Conservation (phyloP, 2,797 vertebrate species). For the Dendrocincla fuliginosa region DNA sequence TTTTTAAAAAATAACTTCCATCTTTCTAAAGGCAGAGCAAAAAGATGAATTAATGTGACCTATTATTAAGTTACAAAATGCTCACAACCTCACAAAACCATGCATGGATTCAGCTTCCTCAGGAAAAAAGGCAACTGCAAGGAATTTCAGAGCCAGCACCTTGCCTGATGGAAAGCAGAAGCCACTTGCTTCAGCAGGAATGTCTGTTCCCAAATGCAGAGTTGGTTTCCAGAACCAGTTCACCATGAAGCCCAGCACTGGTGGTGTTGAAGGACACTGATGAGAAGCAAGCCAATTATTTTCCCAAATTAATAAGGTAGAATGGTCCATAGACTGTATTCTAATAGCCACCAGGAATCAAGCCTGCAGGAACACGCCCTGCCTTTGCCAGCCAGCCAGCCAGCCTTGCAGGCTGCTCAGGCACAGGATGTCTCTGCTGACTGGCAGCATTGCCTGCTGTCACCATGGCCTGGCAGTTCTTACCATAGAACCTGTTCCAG, state of each 20-base stretch:
- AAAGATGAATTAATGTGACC: conserved; percentile 38
- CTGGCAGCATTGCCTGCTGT: not conserved
- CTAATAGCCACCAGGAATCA: not conserved
- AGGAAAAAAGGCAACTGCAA: not conserved
- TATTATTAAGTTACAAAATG: conserved; percentile 12
- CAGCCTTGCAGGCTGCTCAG: not conserved
- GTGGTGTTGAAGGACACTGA: not conserved
- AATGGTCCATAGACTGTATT: not conserved
- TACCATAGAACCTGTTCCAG: not conserved
- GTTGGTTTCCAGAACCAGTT: not conserved
- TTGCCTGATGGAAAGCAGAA: not conserved
- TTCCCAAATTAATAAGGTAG: not conserved
- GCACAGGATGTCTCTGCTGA: not conserved
- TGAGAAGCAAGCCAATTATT: not conserved
- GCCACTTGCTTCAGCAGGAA: not conserved
- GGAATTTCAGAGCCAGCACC: not conserved
- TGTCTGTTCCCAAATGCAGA: not conserved
- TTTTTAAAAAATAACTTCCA: conserved; percentile 36
- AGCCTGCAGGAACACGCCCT: not conserved
- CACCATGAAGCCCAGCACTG: not conserved
- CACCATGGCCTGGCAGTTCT: not conserved
- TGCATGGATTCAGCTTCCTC: not conserved
- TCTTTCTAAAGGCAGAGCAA: conserved; percentile 9
- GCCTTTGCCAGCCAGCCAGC: not conserved
- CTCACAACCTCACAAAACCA: not conserved